Evolutionary conservation across 2,797 vertebrate genomes (phyloP).

Genomic region (Acropternis orthonyx): DNA sequence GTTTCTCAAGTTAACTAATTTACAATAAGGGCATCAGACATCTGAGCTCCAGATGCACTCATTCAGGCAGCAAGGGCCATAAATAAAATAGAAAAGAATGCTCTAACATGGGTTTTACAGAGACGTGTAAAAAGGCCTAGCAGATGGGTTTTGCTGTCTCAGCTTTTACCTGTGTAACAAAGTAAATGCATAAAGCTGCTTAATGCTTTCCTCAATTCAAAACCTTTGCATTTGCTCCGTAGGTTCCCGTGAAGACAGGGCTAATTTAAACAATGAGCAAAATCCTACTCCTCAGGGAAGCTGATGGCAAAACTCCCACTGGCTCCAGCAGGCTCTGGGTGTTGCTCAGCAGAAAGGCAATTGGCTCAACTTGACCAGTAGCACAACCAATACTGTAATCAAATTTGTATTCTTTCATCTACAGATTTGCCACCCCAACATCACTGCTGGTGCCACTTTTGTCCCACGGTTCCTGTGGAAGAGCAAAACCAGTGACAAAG

Average conservation of each 20-base stretch:
- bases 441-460: not conserved
- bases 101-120: not conserved
- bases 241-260: not conserved
- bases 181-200: not conserved
- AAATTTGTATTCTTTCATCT: not conserved
- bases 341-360: not conserved
- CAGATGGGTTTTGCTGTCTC: slow-evolving; percentile 13
- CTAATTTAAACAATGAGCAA: slow-evolving; percentile 4
- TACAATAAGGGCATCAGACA: slow-evolving; percentile 3
- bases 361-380: not conserved
- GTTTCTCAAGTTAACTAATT: slow-evolving; percentile 14
- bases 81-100: slow-evolving; percentile 32
- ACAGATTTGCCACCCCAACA: not conserved
- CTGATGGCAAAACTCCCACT: not conserved
- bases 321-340: not conserved
- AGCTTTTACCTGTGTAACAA: slow-evolving; percentile 27
- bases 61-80: not conserved
- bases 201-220: not conserved
- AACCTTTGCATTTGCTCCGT: not conserved
- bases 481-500: not conserved
- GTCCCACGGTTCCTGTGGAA: fast-evolving
- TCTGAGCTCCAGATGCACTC: slow-evolving; percentile 53
- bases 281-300: not conserved
- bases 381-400: not conserved
- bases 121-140: not conserved